Percentiles rank a stretch among this genome's conserved stretches.
Conservation (phyloP, 2,113 vertebrate genomes). For the Nothoprocta pentlandii region DNA sequence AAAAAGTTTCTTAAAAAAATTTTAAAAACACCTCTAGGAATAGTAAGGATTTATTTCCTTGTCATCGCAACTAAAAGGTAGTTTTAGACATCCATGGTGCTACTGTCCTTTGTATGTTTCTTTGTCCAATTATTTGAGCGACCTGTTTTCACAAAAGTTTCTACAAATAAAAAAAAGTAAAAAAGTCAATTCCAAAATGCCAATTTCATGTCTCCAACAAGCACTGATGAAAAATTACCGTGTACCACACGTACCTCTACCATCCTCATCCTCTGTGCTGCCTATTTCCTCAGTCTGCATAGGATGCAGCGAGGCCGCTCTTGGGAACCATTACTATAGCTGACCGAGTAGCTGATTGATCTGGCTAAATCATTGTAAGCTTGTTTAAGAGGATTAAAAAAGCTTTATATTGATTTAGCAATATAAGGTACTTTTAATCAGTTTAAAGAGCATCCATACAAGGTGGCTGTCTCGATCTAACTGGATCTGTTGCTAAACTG, state of each 20-base stretch:
- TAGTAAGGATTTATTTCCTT: conserved; percentile 20
- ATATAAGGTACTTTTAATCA: conserved; percentile 46
- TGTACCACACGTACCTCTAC: not conserved
- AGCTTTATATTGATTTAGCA: conserved; percentile 61
- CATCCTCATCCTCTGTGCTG: not conserved
- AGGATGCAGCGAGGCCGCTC: not conserved
- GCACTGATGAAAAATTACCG: not conserved
- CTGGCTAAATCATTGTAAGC: conserved; percentile 33
- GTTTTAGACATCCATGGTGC: not conserved
- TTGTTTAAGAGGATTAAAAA: conserved; percentile 65
- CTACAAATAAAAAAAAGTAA: not conserved
- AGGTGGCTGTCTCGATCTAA: conserved; percentile 26
- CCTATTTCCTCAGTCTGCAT: not conserved
- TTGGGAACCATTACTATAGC: not conserved
- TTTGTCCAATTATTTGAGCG: not conserved
- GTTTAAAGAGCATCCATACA: conserved; percentile 25
- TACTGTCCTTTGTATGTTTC: conserved; percentile 12
- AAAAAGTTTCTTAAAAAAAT: not conserved
- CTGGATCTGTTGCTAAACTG: conserved; percentile 4
- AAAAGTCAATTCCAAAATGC: not conserved
- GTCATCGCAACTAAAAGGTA: not conserved
- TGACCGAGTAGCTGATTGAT: conserved; percentile 37
- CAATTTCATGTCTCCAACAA: fast-evolving
- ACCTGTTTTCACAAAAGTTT: not conserved
- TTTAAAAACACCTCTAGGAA: not conserved